phyloP scores from a whole-genome alignment of 1,140 invertebrate species.

The Hylyphantes graminicola region DNA sequence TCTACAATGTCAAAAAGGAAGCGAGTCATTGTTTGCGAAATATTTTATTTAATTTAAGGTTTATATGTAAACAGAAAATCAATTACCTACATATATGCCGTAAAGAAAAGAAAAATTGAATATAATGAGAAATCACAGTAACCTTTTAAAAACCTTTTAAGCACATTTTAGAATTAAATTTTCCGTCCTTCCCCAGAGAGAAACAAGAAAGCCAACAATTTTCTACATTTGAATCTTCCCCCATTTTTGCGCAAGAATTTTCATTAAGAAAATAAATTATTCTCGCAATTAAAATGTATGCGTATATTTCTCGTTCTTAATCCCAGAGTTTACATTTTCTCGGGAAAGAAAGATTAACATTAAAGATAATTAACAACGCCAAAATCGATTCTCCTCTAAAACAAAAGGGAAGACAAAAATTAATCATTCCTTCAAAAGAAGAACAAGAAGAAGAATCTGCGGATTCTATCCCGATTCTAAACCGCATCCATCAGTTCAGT shows the following conservation, averaged over 20 bases:
- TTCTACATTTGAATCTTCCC: neutral
- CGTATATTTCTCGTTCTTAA: constrained; percentile 26
- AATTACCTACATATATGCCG: too few species aligned
- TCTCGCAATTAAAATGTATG: constrained; percentile 41
- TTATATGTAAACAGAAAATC: too few species aligned
- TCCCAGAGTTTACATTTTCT: constrained; percentile 27
- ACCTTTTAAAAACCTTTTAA: constrained; percentile 1
- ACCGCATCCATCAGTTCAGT: constrained; percentile 41
- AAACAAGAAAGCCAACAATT: too few species aligned
- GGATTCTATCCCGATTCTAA: constrained; percentile 20
- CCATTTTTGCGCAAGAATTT: constrained; percentile 20
- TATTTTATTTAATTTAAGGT: too few species aligned
- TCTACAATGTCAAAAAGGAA: too few species aligned
- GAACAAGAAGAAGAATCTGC: neutral
- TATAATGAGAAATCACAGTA: constrained; percentile 6
- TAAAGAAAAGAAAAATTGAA: too few species aligned
- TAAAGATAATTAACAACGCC: constrained; percentile 39
- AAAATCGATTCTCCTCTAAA: constrained; percentile 36
- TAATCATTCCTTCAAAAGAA: constrained; percentile 27
- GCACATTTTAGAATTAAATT: constrained; percentile 18
- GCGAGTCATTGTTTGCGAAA: too few species aligned
- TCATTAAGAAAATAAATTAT: constrained; percentile 41
- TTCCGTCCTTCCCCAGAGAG: too few species aligned
- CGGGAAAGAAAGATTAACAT: constrained; percentile 32
- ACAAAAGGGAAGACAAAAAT: constrained; percentile 27